Evolutionary conservation across 1,140 invertebrate species (phyloP).

Genomic region (Ctenoplectra terminalis): DNA sequence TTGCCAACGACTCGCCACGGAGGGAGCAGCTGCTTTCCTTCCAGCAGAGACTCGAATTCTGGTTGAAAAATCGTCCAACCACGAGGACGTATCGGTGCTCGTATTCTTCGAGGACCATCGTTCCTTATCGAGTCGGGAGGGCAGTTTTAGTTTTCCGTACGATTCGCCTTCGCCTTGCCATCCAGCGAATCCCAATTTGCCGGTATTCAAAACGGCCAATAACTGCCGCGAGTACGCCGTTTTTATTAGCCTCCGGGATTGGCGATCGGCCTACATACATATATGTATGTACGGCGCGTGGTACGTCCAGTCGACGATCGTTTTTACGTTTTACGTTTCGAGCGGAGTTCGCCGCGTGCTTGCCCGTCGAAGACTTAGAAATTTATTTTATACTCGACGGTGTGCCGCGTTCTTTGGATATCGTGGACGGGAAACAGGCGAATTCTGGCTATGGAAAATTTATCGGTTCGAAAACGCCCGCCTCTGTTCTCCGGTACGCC

Average conservation of each 20-base stretch:
- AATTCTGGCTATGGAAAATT: conserved; percentile 26
- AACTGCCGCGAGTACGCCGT: conserved; percentile 14
- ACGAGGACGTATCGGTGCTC: conserved; percentile 21
- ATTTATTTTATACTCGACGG: conserved; percentile 30
- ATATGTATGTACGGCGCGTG: neutral
- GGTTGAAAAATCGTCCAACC: conserved; percentile 36
- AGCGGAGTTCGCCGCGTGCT: neutral
- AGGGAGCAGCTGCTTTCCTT: neutral
- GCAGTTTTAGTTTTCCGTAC: neutral
- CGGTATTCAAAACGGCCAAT: conserved; percentile 48
- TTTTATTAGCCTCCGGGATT: conserved; percentile 3
- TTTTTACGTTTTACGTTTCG: conserved; percentile 32
- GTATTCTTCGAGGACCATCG: conserved; percentile 50
- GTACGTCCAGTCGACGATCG: neutral
- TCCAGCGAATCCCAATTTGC: conserved; percentile 23
- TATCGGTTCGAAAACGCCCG: conserved; percentile 25
- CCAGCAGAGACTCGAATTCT: conserved; percentile 2
- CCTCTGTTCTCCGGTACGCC: neutral
- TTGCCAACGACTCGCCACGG: conserved; percentile 46
- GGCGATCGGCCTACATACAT: conserved; percentile 14
- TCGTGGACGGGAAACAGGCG: neutral
- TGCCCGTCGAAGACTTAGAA: conserved; percentile 20
- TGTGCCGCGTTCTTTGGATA: neutral
- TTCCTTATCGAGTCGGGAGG: conserved; percentile 31
- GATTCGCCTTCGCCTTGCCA: neutral